Base-by-base conservation (phyloP, 1,140 invertebrate species). In the Cecropterus lyciades region DNA sequence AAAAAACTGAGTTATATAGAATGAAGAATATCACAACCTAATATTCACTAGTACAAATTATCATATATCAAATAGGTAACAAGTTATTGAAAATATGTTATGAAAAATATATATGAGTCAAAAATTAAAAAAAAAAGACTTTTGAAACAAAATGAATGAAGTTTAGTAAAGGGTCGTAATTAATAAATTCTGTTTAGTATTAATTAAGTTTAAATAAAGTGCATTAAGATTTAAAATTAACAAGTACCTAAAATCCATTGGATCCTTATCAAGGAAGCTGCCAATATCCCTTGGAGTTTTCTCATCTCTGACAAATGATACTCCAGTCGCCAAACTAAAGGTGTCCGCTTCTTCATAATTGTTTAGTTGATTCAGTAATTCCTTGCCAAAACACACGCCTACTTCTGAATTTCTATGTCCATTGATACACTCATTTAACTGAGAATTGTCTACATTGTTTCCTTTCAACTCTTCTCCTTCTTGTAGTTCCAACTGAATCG, bases 241-340 rank as follows among this genome's bases (percentile, higher is more conserved):
- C 43, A 13, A 20, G 17, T 94, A 95, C 87, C 95, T 93, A 56
- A 96, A 95, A 91, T 95, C 95, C 72, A 94, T 94, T 0, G 96
- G 95, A 89, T 96, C 95, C 59, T 94, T 95, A 71, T 96, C 95
- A 53, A 95, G 87, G 70, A 94, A 94, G 80, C 93, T 94, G 70
- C 90, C 92, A 75, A 92, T 72, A 85, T 93, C 82, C 75, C 93
- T 82, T 59, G 92, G 84, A 63, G 93, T 89, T 57, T 92, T 92
- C 27, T 94, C 94, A 81, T 94, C 93, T 73, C 93, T 92, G 0
- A 93, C 91, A 56, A 95, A 92, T 15, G 92, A 92, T 9, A 95
- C 87, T 15, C 94, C 94, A 46, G 92, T 93, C 6, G 93, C 93
- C 49, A 96, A 93, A 75, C 94, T 94, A 57, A 96, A 94, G 42